These are phyloP conservation scores for Drosophila quadrilineata DNA, from an alignment of 1,140 invertebrate species.

Conservation along the genomic window DNA sequence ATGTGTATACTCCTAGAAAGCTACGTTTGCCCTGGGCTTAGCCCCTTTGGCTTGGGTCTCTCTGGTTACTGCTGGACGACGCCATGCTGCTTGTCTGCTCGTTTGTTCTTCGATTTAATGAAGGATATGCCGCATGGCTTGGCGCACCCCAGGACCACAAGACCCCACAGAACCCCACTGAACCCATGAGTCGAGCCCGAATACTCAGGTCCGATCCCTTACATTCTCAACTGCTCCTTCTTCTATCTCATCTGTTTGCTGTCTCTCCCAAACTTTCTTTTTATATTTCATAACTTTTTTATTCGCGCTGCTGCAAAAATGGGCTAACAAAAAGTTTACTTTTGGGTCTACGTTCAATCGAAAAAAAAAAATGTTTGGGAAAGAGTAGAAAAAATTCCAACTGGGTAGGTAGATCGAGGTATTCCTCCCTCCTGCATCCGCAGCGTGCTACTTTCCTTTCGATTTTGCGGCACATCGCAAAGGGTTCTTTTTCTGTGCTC, in stretches of 20 bases:
- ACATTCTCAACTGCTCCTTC: no score
- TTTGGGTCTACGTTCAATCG: slow-evolving; percentile 55
- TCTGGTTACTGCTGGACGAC: slow-evolving; percentile 27
- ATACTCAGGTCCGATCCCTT: background rate
- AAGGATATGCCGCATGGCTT: slow-evolving; percentile 72
- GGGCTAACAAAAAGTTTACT: slow-evolving; percentile 55
- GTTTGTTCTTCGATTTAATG: slow-evolving; percentile 80
- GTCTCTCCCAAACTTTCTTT: slow-evolving; percentile 41
- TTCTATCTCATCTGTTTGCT: slow-evolving; percentile 25
- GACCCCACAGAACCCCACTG: no score
- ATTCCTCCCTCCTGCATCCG: background rate
- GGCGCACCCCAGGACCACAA: slow-evolving; percentile 46
- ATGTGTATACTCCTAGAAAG: slow-evolving; percentile 28
- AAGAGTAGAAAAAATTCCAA: slow-evolving; percentile 12
- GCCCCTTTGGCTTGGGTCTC: slow-evolving; percentile 16
- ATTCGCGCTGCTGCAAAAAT: slow-evolving; percentile 31
- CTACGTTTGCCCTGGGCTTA: slow-evolving; percentile 31
- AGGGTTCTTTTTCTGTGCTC: slow-evolving; percentile 34
- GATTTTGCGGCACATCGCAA: slow-evolving; percentile 42
- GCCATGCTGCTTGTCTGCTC: slow-evolving; percentile 62
- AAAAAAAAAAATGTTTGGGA: no score
- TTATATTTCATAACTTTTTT: slow-evolving; percentile 71
- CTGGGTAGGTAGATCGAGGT: slow-evolving; percentile 14
- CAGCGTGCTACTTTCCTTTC: slow-evolving; percentile 47
- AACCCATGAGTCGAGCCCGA: no score